Evolutionary conservation across 2,113 vertebrate species (phyloP), one percentile per base, ranked within the genome.

Genomic region (Octodon degus): DNA sequence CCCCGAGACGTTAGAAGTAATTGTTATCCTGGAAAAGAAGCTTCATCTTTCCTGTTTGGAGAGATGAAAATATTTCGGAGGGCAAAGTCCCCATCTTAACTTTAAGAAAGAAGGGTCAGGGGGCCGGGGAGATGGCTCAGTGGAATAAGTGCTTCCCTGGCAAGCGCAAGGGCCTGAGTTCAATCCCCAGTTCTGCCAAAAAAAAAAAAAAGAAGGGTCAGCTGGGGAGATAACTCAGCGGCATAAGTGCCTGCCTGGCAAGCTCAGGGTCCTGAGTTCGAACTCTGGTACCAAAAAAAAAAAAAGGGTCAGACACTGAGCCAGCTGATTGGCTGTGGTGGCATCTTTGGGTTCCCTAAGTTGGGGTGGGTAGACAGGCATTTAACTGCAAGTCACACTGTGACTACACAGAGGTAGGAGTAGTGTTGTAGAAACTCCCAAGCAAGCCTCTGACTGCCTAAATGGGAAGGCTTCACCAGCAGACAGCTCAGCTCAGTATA

Each of bases 21-120:
- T 85, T 89, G 6, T 87, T 91, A 90, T 90, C 62, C 91, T 20
- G 65, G n/a, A 79, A 95, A 86, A 76, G 0, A 68, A 92, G 43
- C 93, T 34, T 89, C 19, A 40, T 9, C 37, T 86, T 30, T 88
- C 47, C 60, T 89, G 7, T 70, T 82, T 85, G 37, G 68, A 91
- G 85, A 81, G 30, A 81, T 62, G 37, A 80, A n/a, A 79, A 74
- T 89, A 72, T 74, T 70, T 91, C 87, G 68, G 27, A 86, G 62
- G 60, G 37, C 40, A 60, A 32, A 70, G 37, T 70, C 30, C 60
- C 22, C 76, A 92, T 25, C 24, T 65, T 86, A 32, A 17, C 43
- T 96, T 93, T 96, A 92, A 91, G 55, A 92, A 95, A 62, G 79
- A 89, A 58, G 40, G 14, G 62, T 92, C 37, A 88, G 17, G 43